Base-by-base conservation (phyloP, 2,888 invertebrate species). In the Chelonus formosanus region DNA sequence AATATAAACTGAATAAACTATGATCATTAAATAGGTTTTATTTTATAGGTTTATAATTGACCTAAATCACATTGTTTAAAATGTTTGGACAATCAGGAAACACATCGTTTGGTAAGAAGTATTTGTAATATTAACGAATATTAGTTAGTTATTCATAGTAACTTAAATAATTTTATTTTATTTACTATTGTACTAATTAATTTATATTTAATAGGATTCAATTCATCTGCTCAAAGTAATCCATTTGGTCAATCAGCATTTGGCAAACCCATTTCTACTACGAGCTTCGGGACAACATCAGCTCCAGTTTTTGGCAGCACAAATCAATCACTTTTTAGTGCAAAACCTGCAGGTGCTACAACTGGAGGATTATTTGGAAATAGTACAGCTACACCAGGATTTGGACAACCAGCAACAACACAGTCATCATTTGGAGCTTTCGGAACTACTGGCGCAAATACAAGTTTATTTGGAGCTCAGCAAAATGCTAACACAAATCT, bases 301-400 rank as follows among this genome's bases (percentile, higher is more conserved):
- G 86, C 91, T 4, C 88, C 91, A 0, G 88, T 91, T 0, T 93
- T 93, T 84, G 93, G 93, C 0, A 88, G 89, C 40, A 81, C 86
- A 65, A 81, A 85, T 54, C 84, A 86, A 43, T 86, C 89, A 8
- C 81, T 90, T 63, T 91, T 91, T 81, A 89, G 88, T 69, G 75
- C 82, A 44, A 82, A 82, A 54, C 82, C 87, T 5, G 82, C 87
- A 45, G 87, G 87, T 66, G 82, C 86, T 36, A 76, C 83, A n/a
- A 77, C 82, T 0, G 76, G 85, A 80, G 88, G 89, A 66, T 84
- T 91, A 2, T 92, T 92, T 83, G 91, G 92, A 4, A 85, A 89
- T 0, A 85, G 88, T 0, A 87, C 89, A 1, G 83, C 89, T 2
- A 86, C 90, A 2, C 86, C 89, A 3, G 88, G 89, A 4, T 92